Base-by-base conservation (phyloP, 2,113 vertebrate species). In the Bubo blakistoni region DNA sequence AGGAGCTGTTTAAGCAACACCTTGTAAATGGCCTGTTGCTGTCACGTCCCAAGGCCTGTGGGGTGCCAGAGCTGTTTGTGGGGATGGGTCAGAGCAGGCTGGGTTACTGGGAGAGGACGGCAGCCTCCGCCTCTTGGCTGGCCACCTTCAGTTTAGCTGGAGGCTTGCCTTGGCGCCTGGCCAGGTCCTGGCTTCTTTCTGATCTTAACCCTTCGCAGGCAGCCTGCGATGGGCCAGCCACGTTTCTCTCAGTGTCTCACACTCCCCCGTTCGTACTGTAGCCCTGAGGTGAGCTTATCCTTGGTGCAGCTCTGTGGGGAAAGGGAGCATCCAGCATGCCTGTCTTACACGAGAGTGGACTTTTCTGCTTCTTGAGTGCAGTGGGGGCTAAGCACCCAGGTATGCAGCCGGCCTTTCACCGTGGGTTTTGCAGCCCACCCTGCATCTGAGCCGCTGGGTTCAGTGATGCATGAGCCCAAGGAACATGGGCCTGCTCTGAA, bases 61-160 rank as follows among this genome's bases (percentile, higher is more conserved):
- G 9, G 44, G 52, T 79, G 55, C 17, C 16, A 69, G 77, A 59
- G 70, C 81, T 81, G 5, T 95, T 94, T 87, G 94, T 89, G 85
- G 81, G 92, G 92, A 47, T 0, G 4, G 84, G 70, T 71, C 73
- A 55, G 90, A 91, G 92, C 88, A 86, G 87, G 73, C 87, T 78
- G 61, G 74, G 83, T 95, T 70, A 47, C 67, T 57, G 66, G 86
- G 66, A 61, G 88, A 90, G 86, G 86, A 55, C 71, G 78, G 78
- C 81, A 95, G 88, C 88, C 87, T 86, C 86, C 93, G 91, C 63
- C 86, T 95, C 90, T 81, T 94, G 94, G 81, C 89, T 86, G 88
- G 67, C 88, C 91, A 93, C 74, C 92, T 86, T 79, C 73, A 34
- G 2, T 32, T 51, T 61, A 71, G 74, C 85, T 92, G 71, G 38